These are phyloP conservation scores for Penaeus vannamei DNA, from an alignment of 1,140 invertebrate species.

Conservation along the genomic window DNA sequence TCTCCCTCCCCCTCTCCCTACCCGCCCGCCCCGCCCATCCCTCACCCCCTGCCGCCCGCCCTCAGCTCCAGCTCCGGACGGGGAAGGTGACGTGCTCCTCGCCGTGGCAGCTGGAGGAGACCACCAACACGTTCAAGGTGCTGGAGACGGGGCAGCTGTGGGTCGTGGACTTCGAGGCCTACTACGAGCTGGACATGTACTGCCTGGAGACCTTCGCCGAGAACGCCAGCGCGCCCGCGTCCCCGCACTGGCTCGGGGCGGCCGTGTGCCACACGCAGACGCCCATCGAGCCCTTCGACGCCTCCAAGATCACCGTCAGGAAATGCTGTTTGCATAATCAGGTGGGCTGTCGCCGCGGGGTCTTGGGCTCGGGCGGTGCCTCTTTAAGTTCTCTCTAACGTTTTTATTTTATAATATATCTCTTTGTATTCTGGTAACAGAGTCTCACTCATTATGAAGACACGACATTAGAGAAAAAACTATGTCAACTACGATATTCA, in stretches of 20 bases:
- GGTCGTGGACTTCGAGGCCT: conserved; percentile 61
- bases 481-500: no score
- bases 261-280: conserved; percentile 61
- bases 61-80: conserved; percentile 50
- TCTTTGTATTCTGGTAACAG: no score
- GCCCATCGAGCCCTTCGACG: conserved; percentile 62
- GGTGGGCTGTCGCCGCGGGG: conserved; percentile 18
- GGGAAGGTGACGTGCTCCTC: conserved; percentile 59
- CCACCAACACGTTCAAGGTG: conserved; percentile 61
- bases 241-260: conserved; percentile 60
- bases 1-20: neutral
- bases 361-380: neutral
- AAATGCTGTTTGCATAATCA: conserved; percentile 65
- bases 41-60: neutral
- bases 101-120: conserved; percentile 55
- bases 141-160: conserved; percentile 65
- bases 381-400: neutral
- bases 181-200: conserved; percentile 62
- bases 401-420: no score
- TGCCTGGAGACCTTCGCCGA: conserved; percentile 66
- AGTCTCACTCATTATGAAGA: no score
- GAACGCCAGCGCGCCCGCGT: conserved; percentile 60
- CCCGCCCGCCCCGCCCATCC: no score
- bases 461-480: no score
- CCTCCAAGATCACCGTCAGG: conserved; percentile 66